These are phyloP conservation scores for Kryptolebias ocellatus DNA, from an alignment of 2,797 vertebrate genomes.

Conservation along the genomic window DNA sequence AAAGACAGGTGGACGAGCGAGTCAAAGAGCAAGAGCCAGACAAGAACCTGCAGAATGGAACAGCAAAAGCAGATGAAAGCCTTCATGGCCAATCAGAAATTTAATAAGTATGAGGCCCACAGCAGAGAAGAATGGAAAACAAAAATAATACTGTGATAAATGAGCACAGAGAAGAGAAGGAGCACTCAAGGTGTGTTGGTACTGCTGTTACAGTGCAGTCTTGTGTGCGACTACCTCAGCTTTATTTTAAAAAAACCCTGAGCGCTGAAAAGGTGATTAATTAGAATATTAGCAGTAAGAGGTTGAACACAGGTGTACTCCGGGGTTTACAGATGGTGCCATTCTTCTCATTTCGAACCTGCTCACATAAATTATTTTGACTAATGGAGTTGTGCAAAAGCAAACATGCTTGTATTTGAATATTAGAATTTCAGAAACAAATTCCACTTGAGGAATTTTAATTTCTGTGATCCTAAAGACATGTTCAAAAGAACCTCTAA, in stretches of 20 bases:
- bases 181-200: neutral
- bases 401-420: neutral
- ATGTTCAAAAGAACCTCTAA: neutral
- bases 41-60: conserved; percentile 6
- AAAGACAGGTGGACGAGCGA: conserved; percentile 32
- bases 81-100: neutral
- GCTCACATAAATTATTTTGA: conserved; percentile 25
- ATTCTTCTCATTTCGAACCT: conserved; percentile 34
- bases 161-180: neutral
- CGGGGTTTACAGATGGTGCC: neutral
- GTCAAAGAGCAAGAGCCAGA: conserved; percentile 20
- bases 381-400: conserved; percentile 27
- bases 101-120: neutral
- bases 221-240: neutral
- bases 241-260: conserved; percentile 9
- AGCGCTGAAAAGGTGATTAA: conserved; percentile 21
- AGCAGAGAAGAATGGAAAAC: conserved; percentile 9
- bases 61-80: conserved; percentile 36
- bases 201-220: neutral
- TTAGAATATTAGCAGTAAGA: conserved; percentile 13
- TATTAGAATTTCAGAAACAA: neutral
- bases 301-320: conserved; percentile 14
- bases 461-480: neutral
- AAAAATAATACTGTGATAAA: neutral
- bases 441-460: neutral